These are phyloP conservation scores for Vulpes vulpes DNA, from an alignment of 2,113 vertebrate species.

Conservation along the genomic window DNA sequence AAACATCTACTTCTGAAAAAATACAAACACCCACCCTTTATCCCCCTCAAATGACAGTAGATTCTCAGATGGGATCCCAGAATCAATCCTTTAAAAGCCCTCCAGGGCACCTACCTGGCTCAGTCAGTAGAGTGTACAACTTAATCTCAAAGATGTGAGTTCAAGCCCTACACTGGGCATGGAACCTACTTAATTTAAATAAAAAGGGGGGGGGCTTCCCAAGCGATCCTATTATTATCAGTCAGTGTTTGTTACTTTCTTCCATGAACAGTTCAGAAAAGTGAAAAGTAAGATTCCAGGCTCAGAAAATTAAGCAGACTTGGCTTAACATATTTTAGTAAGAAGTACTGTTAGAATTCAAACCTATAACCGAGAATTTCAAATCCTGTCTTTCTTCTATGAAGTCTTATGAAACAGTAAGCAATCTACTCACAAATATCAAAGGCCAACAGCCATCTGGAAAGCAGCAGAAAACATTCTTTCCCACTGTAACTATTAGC, in stretches of 20 bases:
- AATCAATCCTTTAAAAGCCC: not conserved
- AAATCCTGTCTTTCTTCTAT: not conserved
- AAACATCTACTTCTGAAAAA: not conserved
- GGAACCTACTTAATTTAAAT: not conserved
- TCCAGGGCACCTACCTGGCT: not conserved
- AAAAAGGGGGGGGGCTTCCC: not conserved
- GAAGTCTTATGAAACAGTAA: conserved; percentile 38
- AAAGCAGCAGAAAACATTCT: conserved; percentile 2
- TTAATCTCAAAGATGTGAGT: not conserved
- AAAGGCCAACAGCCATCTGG: conserved; percentile 21
- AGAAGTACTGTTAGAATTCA: not conserved
- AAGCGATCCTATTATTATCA: not conserved
- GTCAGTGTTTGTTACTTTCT: not conserved
- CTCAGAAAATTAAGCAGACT: not conserved
- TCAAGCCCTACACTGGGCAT: not conserved
- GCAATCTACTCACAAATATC: not conserved
- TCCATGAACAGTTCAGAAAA: conserved; percentile 10
- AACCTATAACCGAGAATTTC: not conserved
- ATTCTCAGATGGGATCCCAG: not conserved
- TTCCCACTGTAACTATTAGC: not conserved
- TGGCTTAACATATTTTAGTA: conserved; percentile 28
- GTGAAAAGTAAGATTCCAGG: not conserved
- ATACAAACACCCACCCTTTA: not conserved
- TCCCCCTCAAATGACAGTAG: not conserved
- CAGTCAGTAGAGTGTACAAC: not conserved